Conservation (phyloP, 2,113 vertebrate species). For the Centropristis striata region DNA sequence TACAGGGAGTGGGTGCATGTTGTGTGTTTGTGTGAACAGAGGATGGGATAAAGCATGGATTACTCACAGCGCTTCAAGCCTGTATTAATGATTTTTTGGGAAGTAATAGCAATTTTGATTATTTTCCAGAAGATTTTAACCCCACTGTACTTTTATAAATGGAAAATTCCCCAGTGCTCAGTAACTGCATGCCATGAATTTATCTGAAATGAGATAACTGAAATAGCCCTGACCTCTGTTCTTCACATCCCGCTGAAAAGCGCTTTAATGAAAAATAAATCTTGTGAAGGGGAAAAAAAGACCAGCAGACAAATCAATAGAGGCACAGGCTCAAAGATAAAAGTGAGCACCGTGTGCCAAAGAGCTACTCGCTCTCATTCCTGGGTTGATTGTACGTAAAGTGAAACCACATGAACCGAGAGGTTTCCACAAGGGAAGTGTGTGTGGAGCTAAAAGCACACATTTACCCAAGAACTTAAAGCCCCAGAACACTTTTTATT, state of each 20-base stretch:
- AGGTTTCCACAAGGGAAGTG: conserved; percentile 48
- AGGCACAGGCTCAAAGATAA: conserved; percentile 70
- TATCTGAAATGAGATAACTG: conserved; percentile 48
- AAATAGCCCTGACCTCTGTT: conserved; percentile 50
- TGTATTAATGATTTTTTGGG: conserved; percentile 1
- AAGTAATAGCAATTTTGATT: conserved; percentile 28
- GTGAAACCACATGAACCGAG: conserved; percentile 82
- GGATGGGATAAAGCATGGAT: conserved; percentile 27
- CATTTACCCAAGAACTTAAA: background rate
- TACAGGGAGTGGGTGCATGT: conserved; percentile 61
- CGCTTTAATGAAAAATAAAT: conserved; percentile 79
- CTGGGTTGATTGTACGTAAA: conserved; percentile 82
- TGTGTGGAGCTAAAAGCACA: conserved; percentile 34
- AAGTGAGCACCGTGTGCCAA: conserved; percentile 63
- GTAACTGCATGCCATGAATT: conserved; percentile 17
- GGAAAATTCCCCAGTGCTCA: conserved; percentile 9
- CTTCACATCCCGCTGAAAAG: conserved; percentile 50
- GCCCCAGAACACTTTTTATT: background rate
- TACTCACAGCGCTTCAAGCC: conserved; percentile 18
- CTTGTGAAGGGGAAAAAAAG: conserved; percentile 58
- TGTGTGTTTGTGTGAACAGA: conserved; percentile 45
- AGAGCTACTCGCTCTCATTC: conserved; percentile 78
- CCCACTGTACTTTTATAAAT: conserved; percentile 27
- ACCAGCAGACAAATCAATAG: conserved; percentile 73
- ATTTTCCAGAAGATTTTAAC: conserved; percentile 20